Base-by-base conservation (phyloP, 2,797 vertebrate genomes). In the Ficedula albicollis region DNA sequence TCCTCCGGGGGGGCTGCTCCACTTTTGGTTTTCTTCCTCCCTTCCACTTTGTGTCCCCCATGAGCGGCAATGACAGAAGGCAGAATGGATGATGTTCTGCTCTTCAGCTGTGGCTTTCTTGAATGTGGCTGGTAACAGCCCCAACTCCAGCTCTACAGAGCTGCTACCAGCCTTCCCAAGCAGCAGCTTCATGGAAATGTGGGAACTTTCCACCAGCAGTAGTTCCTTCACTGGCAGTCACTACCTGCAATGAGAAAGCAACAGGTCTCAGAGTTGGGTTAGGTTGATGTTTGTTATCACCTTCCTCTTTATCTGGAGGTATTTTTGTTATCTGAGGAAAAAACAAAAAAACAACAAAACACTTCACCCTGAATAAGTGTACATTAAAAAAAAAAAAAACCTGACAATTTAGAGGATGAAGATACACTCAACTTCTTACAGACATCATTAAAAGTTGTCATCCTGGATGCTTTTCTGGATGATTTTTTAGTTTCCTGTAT, bases 301-400 rank as follows among this genome's bases (percentile, higher is more conserved):
- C 19, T 83, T 84, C 58, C 23, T 72, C 25, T 80, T 64, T 46
- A n/a, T 32, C 48, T 78, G 38, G 25, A 49, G 5, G 6, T 3
- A 2, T 10, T 67, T 73, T 74, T 69, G 4, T 13, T 56, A n/a
- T 36, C 34, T 56, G 39, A 10, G 4, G 0, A 3, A 3, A n/a
- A 76, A 59, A 48, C n/a, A n/a, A n/a, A n/a, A n/a, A n/a, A n/a
- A n/a, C n/a, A n/a, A n/a, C n/a, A n/a, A n/a, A 3, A 39, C 29
- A 34, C 19, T 3, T 5, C 25, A 51, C 19, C 6, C 59, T 26
- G 15, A 46, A 26, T 23, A 44, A 52, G 7, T 38, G 8, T 8
- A 38, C 2, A 16, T 25, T 52, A 13, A 29, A 51, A 51, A 30
- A 30, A 30, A 30, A 11, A 29, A 21, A 51, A 5, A 5, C 15